phyloP scores from a whole-genome alignment of 2,113 vertebrate species.

The Pseudopodoces humilis region DNA sequence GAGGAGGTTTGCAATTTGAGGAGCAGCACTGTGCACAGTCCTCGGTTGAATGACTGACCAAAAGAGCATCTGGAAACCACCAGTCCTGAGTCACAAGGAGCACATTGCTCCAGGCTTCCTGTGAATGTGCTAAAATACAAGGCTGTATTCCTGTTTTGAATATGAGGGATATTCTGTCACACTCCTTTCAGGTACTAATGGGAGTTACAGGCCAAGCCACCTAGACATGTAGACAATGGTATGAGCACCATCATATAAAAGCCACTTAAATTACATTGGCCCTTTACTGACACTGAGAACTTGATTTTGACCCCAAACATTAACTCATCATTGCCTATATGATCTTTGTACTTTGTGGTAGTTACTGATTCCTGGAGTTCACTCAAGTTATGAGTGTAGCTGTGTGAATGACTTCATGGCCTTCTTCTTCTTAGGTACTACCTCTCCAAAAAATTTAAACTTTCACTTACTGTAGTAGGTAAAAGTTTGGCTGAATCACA shows the following conservation, averaged over 20 bases:
- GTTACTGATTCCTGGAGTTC: background rate
- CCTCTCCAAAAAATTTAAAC: background rate
- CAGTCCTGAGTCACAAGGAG: background rate
- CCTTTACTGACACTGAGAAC: background rate
- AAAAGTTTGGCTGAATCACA: background rate
- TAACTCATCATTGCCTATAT: background rate
- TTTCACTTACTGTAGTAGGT: background rate
- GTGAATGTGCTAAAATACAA: background rate
- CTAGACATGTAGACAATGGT: background rate
- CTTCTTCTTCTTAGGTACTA: background rate
- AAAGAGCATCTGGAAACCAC: conserved; percentile 26
- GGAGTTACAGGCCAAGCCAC: background rate
- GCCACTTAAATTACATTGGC: fast-evolving
- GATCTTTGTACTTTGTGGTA: background rate
- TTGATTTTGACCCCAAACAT: background rate
- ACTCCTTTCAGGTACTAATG: background rate
- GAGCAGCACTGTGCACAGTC: fast-evolving
- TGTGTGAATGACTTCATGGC: background rate
- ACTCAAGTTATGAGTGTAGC: fast-evolving
- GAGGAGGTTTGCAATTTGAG: background rate
- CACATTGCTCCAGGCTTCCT: background rate
- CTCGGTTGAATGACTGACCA: background rate
- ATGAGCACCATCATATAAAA: background rate
- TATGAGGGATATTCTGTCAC: background rate
- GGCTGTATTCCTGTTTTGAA: background rate